phyloP scores from a whole-genome alignment of 2,888 invertebrate species.

The Acronicta psi region DNA sequence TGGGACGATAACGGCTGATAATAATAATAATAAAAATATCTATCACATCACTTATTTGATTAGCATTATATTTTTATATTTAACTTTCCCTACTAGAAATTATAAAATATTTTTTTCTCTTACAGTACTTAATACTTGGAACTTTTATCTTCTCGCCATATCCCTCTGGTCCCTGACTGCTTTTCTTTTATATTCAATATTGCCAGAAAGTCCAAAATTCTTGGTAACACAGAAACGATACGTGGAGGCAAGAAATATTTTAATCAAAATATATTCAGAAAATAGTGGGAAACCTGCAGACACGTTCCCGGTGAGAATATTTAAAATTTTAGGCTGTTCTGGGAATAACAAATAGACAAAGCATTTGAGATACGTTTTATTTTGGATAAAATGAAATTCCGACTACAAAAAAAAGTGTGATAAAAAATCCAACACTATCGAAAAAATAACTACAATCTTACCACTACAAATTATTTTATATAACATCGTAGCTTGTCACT shows the following conservation, averaged over 20 bases:
- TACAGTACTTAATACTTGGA: constrained; percentile 81
- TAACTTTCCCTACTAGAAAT: too few relatives aligned
- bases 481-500: too few relatives aligned
- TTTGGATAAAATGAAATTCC: too few relatives aligned
- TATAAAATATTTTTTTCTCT: constrained; percentile 21
- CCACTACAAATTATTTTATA: too few relatives aligned
- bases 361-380: neutral
- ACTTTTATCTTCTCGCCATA: constrained; percentile 72
- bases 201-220: constrained; percentile 81
- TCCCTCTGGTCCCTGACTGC: constrained; percentile 72
- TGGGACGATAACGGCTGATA: too few relatives aligned
- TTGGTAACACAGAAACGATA: constrained; percentile 74
- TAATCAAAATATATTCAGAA: constrained; percentile 72
- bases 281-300: constrained; percentile 74
- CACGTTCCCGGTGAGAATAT: constrained; percentile 71
- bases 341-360: constrained; percentile 9
- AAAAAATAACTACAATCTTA: too few relatives aligned
- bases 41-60: too few relatives aligned
- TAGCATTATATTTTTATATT: too few relatives aligned
- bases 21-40: too few relatives aligned
- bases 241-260: constrained; percentile 72
- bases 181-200: constrained; percentile 64
- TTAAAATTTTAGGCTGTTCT: constrained; percentile 9
- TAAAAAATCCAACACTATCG: too few relatives aligned
- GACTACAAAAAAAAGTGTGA: too few relatives aligned